Evolutionary conservation across 2,113 vertebrate genomes (phyloP), one percentile per base, ranked within the genome.

Genomic region (Zosterops borbonicus): DNA sequence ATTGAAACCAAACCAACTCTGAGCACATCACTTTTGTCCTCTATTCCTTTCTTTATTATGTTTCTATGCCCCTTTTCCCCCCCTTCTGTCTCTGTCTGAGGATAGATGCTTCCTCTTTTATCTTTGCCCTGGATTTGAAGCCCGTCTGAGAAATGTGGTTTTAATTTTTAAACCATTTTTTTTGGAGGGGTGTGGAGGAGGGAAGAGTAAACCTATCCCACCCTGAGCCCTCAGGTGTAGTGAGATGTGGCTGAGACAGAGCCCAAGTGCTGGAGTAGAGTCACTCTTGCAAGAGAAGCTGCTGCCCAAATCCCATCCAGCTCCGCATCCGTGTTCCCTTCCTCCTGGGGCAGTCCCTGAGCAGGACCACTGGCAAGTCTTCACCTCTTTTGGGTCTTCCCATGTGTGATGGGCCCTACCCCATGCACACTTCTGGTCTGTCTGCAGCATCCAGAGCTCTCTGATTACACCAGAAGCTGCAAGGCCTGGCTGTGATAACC

Each of bases 251-350:
- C 64, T 53, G 68, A 1, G 1, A 22, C 8, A 1, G 31, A 50
- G 62, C 35, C 65, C 0, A 1, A 7, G 44, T 4, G 64, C 77
- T 65, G 46, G 42, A 24, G 49, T 49, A 24, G 47, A 49, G 56
- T 58, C 46, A 22, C 15, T 17, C 37, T 12, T 22, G 49, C 19
- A 25, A 0, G 15, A 27, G 29, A 22, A 33, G 31, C 78, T 20
- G 44, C n/a, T 68, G 44, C 41, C 31, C 28, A 0, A 27, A 33
- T 60, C 47, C 59, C 19, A 5, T 6, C 41, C 23, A 10, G 28
- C 31, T 29, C 27, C 11, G 1, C 1, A 0, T 10, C 47, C 0
- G 0, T 14, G 28, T 50, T n/a, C 44, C 49, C 25, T 42, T 46
- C 49, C 35, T 71, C 16, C 49, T 19, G 6, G 11, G 41, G 31